phyloP scores from a whole-genome alignment of 2,888 invertebrate genomes.

The Drosophila glabriapex region DNA sequence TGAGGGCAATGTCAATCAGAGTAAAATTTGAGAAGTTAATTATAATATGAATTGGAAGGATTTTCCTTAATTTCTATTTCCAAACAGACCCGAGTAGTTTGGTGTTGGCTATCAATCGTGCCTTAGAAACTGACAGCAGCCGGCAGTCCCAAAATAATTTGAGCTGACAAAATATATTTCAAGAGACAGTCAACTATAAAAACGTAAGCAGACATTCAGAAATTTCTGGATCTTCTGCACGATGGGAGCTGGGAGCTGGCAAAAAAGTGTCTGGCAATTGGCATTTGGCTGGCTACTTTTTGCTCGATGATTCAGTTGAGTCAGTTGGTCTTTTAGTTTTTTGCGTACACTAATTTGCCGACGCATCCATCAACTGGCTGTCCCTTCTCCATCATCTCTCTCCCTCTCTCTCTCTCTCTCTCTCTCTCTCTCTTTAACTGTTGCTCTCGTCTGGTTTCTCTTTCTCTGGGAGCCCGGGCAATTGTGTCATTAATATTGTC shows the following conservation, averaged over 20 bases:
- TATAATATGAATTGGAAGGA: not conserved
- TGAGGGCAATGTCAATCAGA: not conserved
- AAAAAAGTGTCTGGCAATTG: slow-evolving; percentile 77
- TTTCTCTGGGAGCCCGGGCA: slow-evolving; percentile 18
- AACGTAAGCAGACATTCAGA: slow-evolving; percentile 80
- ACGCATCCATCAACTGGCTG: slow-evolving; percentile 71
- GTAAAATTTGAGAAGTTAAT: not conserved
- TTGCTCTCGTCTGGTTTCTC: slow-evolving; percentile 1
- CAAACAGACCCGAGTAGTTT: not conserved
- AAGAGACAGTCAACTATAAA: slow-evolving; percentile 51
- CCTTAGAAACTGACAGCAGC: slow-evolving; percentile 26
- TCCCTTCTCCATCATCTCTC: slow-evolving; percentile 21
- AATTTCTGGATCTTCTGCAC: slow-evolving; percentile 62
- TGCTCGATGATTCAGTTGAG: slow-evolving; percentile 39
- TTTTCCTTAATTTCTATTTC: not conserved
- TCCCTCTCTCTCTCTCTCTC: slow-evolving; percentile 13
- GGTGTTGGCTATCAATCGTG: not conserved
- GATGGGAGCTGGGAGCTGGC: slow-evolving; percentile 7
- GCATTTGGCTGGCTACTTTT: slow-evolving; percentile 63
- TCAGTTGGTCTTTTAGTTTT: slow-evolving; percentile 48
- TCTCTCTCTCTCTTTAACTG: slow-evolving; percentile 1
- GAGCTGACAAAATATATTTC: slow-evolving; percentile 50
- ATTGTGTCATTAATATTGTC: slow-evolving; percentile 64
- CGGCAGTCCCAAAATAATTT: slow-evolving; percentile 26
- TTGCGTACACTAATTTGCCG: slow-evolving; percentile 76